Conservation (phyloP, 2,888 invertebrate species). For the Agrotis clavis region DNA sequence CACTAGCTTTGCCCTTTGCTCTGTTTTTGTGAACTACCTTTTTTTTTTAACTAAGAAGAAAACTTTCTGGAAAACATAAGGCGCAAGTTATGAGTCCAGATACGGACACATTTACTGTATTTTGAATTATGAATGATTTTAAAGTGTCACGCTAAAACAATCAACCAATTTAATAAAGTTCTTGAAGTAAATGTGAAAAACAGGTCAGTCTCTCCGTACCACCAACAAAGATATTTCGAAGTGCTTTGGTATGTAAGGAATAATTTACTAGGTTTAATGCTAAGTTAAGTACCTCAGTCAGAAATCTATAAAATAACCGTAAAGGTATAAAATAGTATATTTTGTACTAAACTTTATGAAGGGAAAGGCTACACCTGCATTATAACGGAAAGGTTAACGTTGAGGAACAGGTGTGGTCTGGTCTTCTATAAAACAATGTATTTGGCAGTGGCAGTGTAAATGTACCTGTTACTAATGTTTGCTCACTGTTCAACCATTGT, state of each 20-base stretch:
- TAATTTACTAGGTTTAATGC: slow-evolving; percentile 21
- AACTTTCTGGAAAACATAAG: too few relatives aligned
- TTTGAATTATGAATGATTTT: too few relatives aligned
- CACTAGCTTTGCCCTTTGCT: too few relatives aligned
- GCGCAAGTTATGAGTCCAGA: too few relatives aligned
- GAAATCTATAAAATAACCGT: slow-evolving; percentile 47
- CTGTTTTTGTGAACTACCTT: too few relatives aligned
- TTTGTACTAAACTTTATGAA: slow-evolving; percentile 34
- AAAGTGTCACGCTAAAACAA: too few relatives aligned
- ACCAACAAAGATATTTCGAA: slow-evolving; percentile 10
- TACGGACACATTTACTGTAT: too few relatives aligned
- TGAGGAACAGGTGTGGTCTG: neutral
- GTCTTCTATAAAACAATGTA: neutral
- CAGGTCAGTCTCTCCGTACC: neutral
- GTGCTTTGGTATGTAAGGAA: neutral
- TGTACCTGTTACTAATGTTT: neutral
- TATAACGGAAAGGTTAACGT: slow-evolving; percentile 17
- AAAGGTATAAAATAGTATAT: slow-evolving; percentile 35
- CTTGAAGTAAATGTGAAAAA: neutral
- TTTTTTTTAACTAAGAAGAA: too few relatives aligned
- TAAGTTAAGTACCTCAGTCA: slow-evolving; percentile 21
- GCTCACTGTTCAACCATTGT: too few relatives aligned
- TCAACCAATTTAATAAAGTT: too few relatives aligned
- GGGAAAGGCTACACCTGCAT: slow-evolving; percentile 38
- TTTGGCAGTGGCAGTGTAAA: slow-evolving; percentile 1